Percentiles rank a stretch among this genome's conserved stretches.
Evolutionary conservation across 1,140 invertebrate genomes (phyloP).

Genomic region (Solen grandis): DNA sequence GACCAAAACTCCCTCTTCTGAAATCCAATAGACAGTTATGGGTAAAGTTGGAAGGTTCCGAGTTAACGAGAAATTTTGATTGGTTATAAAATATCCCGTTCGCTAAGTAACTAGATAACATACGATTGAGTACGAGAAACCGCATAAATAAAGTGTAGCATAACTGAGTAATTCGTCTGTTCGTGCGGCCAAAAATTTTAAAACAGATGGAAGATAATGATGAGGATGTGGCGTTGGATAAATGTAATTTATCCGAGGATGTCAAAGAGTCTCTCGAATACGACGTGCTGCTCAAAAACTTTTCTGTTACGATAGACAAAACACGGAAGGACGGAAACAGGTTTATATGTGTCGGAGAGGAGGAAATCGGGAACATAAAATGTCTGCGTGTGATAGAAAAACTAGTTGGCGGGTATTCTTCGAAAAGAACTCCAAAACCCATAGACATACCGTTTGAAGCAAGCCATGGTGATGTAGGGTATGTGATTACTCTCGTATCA

Average conservation of each 20-base stretch:
- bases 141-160: no score
- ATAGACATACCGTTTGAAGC: slow-evolving; percentile 13
- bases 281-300: background rate
- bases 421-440: background rate
- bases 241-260: background rate
- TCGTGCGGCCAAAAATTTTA: background rate
- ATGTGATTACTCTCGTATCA: background rate
- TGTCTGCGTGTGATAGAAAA: slow-evolving; percentile 4
- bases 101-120: no score
- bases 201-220: slow-evolving; percentile 11
- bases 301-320: slow-evolving; percentile 8
- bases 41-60: no score
- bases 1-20: no score
- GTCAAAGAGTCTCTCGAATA: background rate
- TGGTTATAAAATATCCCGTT: no score
- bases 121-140: no score
- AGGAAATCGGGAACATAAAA: slow-evolving; percentile 4
- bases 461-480: background rate
- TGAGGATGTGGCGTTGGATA: background rate
- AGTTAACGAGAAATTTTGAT: no score
- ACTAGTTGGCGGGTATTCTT: background rate
- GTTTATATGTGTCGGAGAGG: background rate
- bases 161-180: no score
- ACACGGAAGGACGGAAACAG: background rate
- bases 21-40: no score